These are phyloP conservation scores for Octomys mimax DNA, from an alignment of 2,797 vertebrate genomes.

Conservation along the genomic window DNA sequence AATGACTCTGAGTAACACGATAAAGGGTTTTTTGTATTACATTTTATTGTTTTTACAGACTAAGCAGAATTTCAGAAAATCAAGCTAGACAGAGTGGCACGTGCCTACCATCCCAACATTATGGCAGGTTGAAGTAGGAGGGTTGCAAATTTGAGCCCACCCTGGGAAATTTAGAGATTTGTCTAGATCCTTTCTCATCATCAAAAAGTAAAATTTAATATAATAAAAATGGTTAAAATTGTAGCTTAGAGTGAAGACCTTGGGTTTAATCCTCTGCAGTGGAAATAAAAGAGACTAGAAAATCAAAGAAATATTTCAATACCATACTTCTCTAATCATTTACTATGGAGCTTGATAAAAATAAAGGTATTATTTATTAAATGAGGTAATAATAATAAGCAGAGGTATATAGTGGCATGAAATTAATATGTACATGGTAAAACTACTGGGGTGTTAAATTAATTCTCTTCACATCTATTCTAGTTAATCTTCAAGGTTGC, in stretches of 20 bases:
- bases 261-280: background rate
- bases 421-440: background rate
- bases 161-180: background rate
- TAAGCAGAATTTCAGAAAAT: constrained; percentile 12
- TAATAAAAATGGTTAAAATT: background rate
- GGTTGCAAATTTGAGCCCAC: background rate
- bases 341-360: background rate
- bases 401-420: background rate
- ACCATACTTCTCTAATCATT: background rate
- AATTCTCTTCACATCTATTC: background rate
- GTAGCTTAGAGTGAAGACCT: background rate
- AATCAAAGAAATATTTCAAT: constrained; percentile 8
- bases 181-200: background rate
- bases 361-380: background rate
- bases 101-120: background rate
- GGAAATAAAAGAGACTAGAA: background rate
- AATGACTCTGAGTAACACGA: background rate
- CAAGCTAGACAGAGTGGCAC: background rate
- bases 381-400: background rate
- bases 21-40: background rate
- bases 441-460: background rate
- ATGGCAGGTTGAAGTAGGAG: background rate
- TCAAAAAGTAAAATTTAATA: background rate
- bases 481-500: background rate
- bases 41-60: background rate